Evolutionary conservation across 2,797 vertebrate species (phyloP).

Genomic region (Oryzias sinensis): DNA sequence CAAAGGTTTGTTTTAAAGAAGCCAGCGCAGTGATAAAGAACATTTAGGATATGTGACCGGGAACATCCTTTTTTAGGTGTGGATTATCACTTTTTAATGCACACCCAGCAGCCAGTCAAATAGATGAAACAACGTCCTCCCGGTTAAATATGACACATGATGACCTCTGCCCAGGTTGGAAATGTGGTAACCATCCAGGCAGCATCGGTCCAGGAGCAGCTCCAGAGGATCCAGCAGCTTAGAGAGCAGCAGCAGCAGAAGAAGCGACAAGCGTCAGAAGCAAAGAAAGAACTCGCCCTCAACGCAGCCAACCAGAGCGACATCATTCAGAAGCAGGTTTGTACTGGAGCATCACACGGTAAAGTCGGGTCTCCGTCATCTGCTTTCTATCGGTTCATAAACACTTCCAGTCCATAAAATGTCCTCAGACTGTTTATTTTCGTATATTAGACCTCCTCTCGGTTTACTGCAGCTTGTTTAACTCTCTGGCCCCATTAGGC

Average conservation of each 20-base stretch:
- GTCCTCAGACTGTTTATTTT: slow-evolving; percentile 25
- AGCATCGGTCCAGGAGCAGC: slow-evolving; percentile 92
- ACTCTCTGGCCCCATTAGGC: too few relatives aligned
- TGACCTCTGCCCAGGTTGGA: slow-evolving; percentile 74
- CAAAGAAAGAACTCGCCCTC: slow-evolving; percentile 87
- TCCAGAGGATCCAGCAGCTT: slow-evolving; percentile 94
- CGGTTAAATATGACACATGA: background rate
- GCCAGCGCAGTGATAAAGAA: too few relatives aligned
- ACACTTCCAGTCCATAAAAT: slow-evolving; percentile 9
- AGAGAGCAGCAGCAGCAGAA: slow-evolving; percentile 94
- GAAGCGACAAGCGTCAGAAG: slow-evolving; percentile 90
- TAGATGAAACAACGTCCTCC: background rate
- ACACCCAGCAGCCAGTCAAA: too few relatives aligned
- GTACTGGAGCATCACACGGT: background rate
- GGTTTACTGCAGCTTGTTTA: too few relatives aligned
- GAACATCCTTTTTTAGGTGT: too few relatives aligned
- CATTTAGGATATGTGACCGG: too few relatives aligned
- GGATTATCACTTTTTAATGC: too few relatives aligned
- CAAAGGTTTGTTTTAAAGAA: too few relatives aligned
- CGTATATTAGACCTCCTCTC: slow-evolving; percentile 2
- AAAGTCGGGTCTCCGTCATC: slow-evolving; percentile 10
- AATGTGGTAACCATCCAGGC: slow-evolving; percentile 92
- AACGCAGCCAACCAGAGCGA: slow-evolving; percentile 90
- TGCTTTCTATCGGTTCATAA: slow-evolving; percentile 20
- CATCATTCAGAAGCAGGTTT: slow-evolving; percentile 94